Evolutionary conservation across 2,797 vertebrate genomes (phyloP), one percentile per base, ranked within the genome.

Genomic region (Sebastes vulpes): DNA sequence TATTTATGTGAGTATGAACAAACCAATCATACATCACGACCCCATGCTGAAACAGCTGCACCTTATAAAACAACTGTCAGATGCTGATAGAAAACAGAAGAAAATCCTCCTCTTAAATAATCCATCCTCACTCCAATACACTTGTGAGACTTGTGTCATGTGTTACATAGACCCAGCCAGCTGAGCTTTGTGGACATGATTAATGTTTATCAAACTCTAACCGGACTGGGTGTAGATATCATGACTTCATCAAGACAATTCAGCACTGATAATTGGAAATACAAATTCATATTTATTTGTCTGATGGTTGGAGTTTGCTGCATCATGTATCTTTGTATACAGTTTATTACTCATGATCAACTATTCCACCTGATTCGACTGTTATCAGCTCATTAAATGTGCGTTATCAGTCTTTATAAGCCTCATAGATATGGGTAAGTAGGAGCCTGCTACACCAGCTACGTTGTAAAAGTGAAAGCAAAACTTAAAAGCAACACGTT

Each of bases 11-110:
- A 12, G 58, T 21, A 20, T 54, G 31, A 28, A 54, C 42, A 25
- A 70, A 52, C 59, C 29, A 35, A 18, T 32, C 29, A 16, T 69
- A 42, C 52, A 21, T 79, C 32, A 31, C 16, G n/a, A 60, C 29
- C 56, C 7, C 23, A 5, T 3, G 14, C 42, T 14, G 31, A 60
- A 56, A 31, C 38, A 10, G 25, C 64, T 72, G 48, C 16, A 48
- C 57, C 42, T 2, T 31, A 26, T 54, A 59, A 76, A 82, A n/a
- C 25, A 16, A 25, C 48, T 25, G 53, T 1, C 71, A 69, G 50
- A 57, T 1, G 26, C 61, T 65, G 25, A 77, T 16, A 31, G 35
- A 53, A 78, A 70, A 68, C 42, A 77, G 56, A 57, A 52, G 56
- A 73, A 64, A 83, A 18, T 12, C 26, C 32, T 64, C 59, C 64